Evolutionary conservation across 23 tunicate genomes (phyloP), one percentile per base, ranked within the genome.

Genomic region (Ciona savignyi): DNA sequence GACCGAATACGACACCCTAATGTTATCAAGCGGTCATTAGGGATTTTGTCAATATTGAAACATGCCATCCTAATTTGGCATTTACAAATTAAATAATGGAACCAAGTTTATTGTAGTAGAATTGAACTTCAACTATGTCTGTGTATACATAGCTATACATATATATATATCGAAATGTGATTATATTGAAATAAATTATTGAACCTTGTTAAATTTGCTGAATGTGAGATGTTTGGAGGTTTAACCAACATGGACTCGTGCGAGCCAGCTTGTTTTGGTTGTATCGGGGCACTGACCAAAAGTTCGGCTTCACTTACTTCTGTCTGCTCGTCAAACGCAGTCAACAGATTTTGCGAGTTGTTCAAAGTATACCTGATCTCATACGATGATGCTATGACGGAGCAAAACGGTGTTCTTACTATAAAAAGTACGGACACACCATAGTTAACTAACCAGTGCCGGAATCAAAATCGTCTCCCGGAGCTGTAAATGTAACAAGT

Each of bases 401-500:
- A n/a, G n/a, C n/a, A n/a, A n/a, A n/a, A n/a, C n/a, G n/a, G n/a
- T n/a, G n/a, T n/a, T n/a, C n/a, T n/a, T n/a, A n/a, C n/a, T n/a
- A n/a, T n/a, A n/a, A n/a, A n/a, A n/a, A n/a, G n/a, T n/a, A n/a
- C n/a, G n/a, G n/a, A n/a, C n/a, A n/a, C n/a, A n/a, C n/a, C 56
- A 42, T 42, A 42, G 9, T 42, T 6, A 6, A 42, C 56, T 42
- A 15, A 85, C 92, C 84, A 15, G 75, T 79, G 24, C 84, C 92
- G 25, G 29, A 51, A 60, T 85, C 92, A 27, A 25, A 85, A 49
- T 85, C 84, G 62, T 72, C 71, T 23, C 92, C 92, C 21, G 92
- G 92, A 30, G 92, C 84, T 19, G 92, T 78, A 62, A 85, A 85
- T n/a, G 30, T 35, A 23, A 85, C 4, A 34, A 26, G 4, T 2